Evolutionary conservation across 2,888 invertebrate genomes (phyloP), one percentile per base, ranked within the genome.

Genomic region (Girardia tigrina): DNA sequence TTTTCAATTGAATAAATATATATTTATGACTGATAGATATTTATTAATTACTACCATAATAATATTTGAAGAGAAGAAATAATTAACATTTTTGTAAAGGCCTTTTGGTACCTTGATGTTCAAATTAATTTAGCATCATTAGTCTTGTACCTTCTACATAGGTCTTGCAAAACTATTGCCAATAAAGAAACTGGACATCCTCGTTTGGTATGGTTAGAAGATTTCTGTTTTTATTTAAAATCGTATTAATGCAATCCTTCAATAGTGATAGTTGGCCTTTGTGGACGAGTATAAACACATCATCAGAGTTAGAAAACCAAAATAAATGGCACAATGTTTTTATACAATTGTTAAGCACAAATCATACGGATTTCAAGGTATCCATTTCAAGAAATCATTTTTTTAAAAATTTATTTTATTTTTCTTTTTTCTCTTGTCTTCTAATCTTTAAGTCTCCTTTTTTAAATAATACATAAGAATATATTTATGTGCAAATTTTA

Each of bases 181-280:
- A 56, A 56, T 56, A 56, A 56, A n/a, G 56, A 56, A 56, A 56
- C 56, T 20, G 56, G 56, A n/a, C 56, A 56, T 56, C 56, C 56
- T n/a, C 56, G 56, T 56, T 56, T 56, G 56, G 56, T 56, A 16
- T 56, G 56, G 56, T 56, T n/a, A 56, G 56, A 56, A 8, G 4
- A 4, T 56, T 20, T 56, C 56, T 2, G 23, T 56, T 20, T 36
- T 36, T 12, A 12, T 36, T 16, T 36, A 36, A 36, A 36, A 12
- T 36, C 36, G 16, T 16, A n/a, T n/a, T n/a, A 36, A 36, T 36
- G 36, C 23, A 36, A n/a, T 36, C 56, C 23, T 56, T 12, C 4
- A 4, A 56, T 56, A 56, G 56, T 16, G 56, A 56, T n/a, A 56
- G 56, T 56, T 56, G 56, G 56, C 56, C 56, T 8, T 56, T 56